Conservation (phyloP, 2,888 invertebrate species). For the Mystacides longicornis region DNA sequence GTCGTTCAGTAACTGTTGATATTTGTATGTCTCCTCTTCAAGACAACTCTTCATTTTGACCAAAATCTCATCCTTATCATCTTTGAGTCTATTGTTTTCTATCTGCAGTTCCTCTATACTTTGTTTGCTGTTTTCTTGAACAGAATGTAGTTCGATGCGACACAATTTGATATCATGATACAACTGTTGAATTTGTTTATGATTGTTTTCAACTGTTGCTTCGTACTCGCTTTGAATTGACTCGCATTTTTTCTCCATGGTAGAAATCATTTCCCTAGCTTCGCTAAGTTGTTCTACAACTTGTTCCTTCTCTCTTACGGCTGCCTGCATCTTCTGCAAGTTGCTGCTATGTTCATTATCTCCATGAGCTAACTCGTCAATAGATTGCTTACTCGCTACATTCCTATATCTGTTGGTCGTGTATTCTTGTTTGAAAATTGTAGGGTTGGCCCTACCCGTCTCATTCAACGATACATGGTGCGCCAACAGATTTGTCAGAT, state of each 20-base stretch:
- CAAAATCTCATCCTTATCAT: neutral
- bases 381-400: neutral
- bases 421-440: neutral
- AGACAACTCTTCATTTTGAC: too few relatives aligned
- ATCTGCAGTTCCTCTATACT: neutral
- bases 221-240: neutral
- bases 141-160: neutral
- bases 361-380: neutral
- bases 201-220: neutral
- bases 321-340: neutral
- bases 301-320: neutral
- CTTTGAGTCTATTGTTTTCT: neutral
- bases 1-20: too few relatives aligned
- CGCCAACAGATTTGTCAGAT: constrained; percentile 45
- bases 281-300: neutral
- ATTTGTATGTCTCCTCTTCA: too few relatives aligned
- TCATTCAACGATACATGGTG: constrained; percentile 36
- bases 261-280: neutral
- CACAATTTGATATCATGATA: neutral
- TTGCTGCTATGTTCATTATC: neutral
- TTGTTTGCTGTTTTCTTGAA: neutral
- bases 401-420: neutral
- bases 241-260: neutral
- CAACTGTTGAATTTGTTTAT: neutral
- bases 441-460: neutral